Base-by-base conservation (phyloP, 1,140 invertebrate genomes). In the Melanaphis sacchari region DNA sequence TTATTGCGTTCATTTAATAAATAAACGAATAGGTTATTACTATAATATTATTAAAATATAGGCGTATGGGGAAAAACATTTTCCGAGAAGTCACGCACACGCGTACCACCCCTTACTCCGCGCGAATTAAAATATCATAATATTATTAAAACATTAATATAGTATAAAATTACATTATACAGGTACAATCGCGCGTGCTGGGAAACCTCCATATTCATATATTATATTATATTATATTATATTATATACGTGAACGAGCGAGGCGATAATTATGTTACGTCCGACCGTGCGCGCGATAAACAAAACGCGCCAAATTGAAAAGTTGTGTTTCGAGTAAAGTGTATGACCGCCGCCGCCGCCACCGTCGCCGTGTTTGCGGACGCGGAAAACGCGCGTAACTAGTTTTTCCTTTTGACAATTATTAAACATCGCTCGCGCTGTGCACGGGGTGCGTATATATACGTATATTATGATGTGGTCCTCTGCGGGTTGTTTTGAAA, bases 381-480 rank as follows among this genome's bases (percentile, higher is more conserved):
- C 46, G 46, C 43, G 43, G 85, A 88, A 88, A 88, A 88, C 31
- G 40, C 31, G n/a, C 41, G 41, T 49, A n/a, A 36, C 85, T 49
- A 87, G 85, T 88, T 88, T 88, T 85, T 49, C 43, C 85, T 88
- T 88, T 88, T 88, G 85, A 88, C 43, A 36, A 88, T 88, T 87
- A 88, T 88, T 87, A 43, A 87, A 87, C 41, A 11, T 43, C 41
- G 84, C 41, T 6, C 43, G 4, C 2, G 31, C 46, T 15, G 40
- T 82, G 2, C 21, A 82, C 15, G n/a, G 26, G 9, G 7, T 5
- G 38, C 2, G 31, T 81, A 81, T 82, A 82, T 24, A 82, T 82
- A 40, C 24, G n/a, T 43, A 41, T 85, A 85, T 43, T 43, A n/a
- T 41, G 82, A 84, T 24, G 40, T 46, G 46, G 43, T 36, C 18